A percentile compares a stretch with the other conserved stretches of the same genome.
phyloP scores from a whole-genome alignment of 2,797 vertebrate genomes.

The Acipenser oxyrinchus region DNA sequence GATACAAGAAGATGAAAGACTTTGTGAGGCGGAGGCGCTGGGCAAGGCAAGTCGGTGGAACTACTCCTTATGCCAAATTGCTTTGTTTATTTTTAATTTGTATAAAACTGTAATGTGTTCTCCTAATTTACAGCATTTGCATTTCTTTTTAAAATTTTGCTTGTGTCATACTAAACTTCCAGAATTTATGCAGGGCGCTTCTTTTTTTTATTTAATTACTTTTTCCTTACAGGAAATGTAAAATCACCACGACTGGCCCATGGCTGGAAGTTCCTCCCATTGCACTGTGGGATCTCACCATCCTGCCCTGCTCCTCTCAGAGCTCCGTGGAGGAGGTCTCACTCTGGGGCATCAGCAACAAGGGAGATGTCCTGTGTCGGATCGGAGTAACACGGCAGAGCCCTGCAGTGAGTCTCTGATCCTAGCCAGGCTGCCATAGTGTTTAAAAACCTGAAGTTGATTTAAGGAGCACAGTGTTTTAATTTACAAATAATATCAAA shows the following conservation, averaged over 20 bases:
- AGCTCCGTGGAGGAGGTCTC: conserved; percentile 57
- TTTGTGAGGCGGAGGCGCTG: conserved; percentile 94
- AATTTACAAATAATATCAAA: too few species aligned
- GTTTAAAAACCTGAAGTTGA: too few species aligned
- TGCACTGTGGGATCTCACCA: conserved; percentile 74
- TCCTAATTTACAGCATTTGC: neutral
- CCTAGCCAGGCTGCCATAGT: neutral
- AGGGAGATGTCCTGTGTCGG: conserved; percentile 90
- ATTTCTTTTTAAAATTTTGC: neutral
- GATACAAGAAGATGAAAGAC: conserved; percentile 93
- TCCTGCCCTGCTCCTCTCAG: conserved; percentile 64
- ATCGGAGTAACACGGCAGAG: conserved; percentile 76
- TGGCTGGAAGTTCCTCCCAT: conserved; percentile 92
- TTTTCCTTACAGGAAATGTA: conserved; percentile 74
- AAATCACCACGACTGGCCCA: conserved; percentile 83
- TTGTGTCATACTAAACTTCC: neutral
- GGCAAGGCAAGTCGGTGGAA: conserved; percentile 69
- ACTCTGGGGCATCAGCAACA: conserved; percentile 92
- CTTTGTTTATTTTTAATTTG: neutral
- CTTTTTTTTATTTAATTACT: neutral
- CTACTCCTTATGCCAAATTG: neutral
- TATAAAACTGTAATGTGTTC: neutral
- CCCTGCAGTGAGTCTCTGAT: conserved; percentile 69
- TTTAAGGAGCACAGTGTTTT: too few species aligned
- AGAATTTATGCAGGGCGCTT: too few species aligned